phyloP scores from a whole-genome alignment of 2,797 vertebrate genomes.

The Gobio occitaniae region DNA sequence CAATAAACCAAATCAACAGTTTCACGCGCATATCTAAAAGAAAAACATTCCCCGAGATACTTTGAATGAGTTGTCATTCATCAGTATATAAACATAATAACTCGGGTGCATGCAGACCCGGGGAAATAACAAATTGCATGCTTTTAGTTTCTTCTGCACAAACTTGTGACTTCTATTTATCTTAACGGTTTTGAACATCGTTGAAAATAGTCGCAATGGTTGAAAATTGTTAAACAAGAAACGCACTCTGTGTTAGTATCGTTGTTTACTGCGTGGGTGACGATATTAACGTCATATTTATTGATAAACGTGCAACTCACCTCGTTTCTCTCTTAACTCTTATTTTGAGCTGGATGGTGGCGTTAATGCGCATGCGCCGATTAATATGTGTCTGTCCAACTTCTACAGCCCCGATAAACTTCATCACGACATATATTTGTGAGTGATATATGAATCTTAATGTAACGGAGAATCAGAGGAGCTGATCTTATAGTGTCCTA shows the following conservation, averaged over 20 bases:
- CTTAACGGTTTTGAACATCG: conserved; percentile 73
- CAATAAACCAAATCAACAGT: conserved; percentile 83
- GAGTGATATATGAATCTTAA: conserved; percentile 42
- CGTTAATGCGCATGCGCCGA: conserved; percentile 79
- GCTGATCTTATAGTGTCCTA: not conserved
- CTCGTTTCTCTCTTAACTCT: conserved; percentile 89
- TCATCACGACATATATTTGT: conserved; percentile 68
- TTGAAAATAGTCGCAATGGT: conserved; percentile 66
- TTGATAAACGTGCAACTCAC: conserved; percentile 84
- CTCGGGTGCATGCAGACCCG: conserved; percentile 57
- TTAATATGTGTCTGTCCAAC: conserved; percentile 81
- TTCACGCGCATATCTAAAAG: conserved; percentile 73
- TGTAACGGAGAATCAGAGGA: not conserved
- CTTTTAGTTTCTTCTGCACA: conserved; percentile 82
- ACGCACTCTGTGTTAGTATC: conserved; percentile 49
- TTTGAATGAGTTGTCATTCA: conserved; percentile 52
- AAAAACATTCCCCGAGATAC: conserved; percentile 65
- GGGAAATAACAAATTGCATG: conserved; percentile 73
- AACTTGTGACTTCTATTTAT: conserved; percentile 83
- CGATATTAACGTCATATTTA: conserved; percentile 64
- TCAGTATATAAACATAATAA: conserved; percentile 47
- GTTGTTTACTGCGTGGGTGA: conserved; percentile 60
- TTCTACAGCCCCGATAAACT: conserved; percentile 82
- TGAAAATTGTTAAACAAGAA: conserved; percentile 58
- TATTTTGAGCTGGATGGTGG: conserved; percentile 82